phyloP scores from a whole-genome alignment of 1,140 invertebrate genomes.

The Latrodectus geometricus region DNA sequence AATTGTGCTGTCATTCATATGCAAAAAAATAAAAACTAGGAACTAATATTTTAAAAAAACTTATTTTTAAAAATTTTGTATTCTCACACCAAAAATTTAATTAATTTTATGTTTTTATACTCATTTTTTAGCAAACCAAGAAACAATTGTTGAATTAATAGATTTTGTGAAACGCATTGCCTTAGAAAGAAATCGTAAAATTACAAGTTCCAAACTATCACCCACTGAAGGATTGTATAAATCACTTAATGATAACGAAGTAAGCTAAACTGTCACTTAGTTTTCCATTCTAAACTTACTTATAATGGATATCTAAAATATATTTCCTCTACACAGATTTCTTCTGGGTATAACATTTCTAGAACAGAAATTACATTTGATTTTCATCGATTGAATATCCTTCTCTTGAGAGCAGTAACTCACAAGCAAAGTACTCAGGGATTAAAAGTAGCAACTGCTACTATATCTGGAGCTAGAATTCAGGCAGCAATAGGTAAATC shows the following conservation, averaged over 20 bases:
- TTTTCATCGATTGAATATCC: constrained; percentile 89
- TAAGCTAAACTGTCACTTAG: neutral
- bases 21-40: too few species aligned
- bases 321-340: constrained; percentile 6
- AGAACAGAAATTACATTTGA: constrained; percentile 88
- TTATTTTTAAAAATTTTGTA: neutral
- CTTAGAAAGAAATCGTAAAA: constrained; percentile 33
- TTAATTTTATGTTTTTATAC: neutral
- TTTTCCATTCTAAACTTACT: neutral
- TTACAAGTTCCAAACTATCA: constrained; percentile 18
- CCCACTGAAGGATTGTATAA: constrained; percentile 22
- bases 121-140: constrained; percentile 83
- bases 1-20: too few species aligned
- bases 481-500: constrained; percentile 83
- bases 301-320: neutral
- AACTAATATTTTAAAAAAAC: too few species aligned
- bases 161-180: constrained; percentile 79
- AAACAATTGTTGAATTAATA: constrained; percentile 92
- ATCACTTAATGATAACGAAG: constrained; percentile 37
- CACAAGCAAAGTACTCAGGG: constrained; percentile 79
- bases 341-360: constrained; percentile 61
- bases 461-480: constrained; percentile 89
- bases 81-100: neutral
- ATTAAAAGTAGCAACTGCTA: constrained; percentile 92
- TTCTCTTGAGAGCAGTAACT: constrained; percentile 83